These are phyloP conservation scores for Acleris literana DNA, from an alignment of 2,888 invertebrate species.

Conservation along the genomic window DNA sequence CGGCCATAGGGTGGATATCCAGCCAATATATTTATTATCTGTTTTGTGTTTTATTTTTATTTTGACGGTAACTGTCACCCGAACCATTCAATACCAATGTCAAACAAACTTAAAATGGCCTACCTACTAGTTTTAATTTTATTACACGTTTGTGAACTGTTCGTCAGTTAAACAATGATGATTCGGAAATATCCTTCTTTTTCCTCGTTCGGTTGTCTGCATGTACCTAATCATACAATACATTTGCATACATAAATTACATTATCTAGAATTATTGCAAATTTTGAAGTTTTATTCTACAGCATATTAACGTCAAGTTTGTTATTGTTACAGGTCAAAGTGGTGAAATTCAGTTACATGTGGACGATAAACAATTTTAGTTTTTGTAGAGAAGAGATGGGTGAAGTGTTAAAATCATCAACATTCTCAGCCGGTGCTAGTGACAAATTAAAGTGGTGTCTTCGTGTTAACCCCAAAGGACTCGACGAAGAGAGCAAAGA, in stretches of 20 bases:
- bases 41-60: constrained; percentile 5
- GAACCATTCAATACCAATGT: constrained; percentile 11
- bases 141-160: not conserved
- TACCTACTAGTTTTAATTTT: constrained; percentile 1
- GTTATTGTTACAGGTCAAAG: constrained; percentile 94
- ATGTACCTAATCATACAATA: constrained; percentile 13
- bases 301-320: constrained; percentile 41
- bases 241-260: too few relatives aligned
- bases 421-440: constrained; percentile 99
- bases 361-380: constrained; percentile 99
- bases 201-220: constrained; percentile 5
- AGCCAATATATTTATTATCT: constrained; percentile 3
- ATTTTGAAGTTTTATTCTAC: too few relatives aligned
- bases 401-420: constrained; percentile 99
- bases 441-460: constrained; percentile 99
- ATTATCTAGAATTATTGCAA: not conserved
- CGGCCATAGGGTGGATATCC: too few relatives aligned
- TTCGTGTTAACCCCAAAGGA: constrained; percentile 99
- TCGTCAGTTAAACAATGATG: constrained; percentile 5
- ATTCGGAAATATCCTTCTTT: constrained; percentile 1
- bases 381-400: constrained; percentile 99
- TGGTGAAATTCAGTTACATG: constrained; percentile 99
- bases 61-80: constrained; percentile 22
- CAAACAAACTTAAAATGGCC: constrained; percentile 3
- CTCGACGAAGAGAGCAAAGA: constrained; percentile 99